These are phyloP conservation scores for Xylota segnis DNA, from an alignment of 2,888 invertebrate species.

Conservation along the genomic window DNA sequence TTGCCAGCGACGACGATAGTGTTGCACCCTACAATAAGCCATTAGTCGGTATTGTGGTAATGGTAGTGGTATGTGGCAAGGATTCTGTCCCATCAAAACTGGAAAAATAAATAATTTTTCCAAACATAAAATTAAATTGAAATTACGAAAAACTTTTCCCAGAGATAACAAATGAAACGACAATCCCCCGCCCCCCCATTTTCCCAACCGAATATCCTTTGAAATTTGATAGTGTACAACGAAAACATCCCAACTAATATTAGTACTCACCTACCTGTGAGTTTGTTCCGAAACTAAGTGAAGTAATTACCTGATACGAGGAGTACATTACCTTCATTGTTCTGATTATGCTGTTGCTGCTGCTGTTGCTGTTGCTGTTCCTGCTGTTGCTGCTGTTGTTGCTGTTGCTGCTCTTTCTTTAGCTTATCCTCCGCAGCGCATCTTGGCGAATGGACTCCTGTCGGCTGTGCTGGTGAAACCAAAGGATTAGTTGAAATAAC, in stretches of 20 bases:
- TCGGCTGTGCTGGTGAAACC: background rate
- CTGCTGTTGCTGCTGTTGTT: slow-evolving; percentile 14
- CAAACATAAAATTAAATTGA: slow-evolving; percentile 53
- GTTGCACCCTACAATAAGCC: slow-evolving; percentile 33
- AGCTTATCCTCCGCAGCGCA: background rate
- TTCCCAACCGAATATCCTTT: slow-evolving; percentile 27
- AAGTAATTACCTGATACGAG: slow-evolving; percentile 68
- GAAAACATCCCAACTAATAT: slow-evolving; percentile 40
- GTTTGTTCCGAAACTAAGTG: slow-evolving; percentile 36
- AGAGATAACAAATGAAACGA: slow-evolving; percentile 20
- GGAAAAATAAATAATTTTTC: slow-evolving; percentile 53
- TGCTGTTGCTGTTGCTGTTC: background rate
- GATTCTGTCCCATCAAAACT: slow-evolving; percentile 9
- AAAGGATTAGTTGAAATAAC: background rate
- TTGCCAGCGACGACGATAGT: slow-evolving; percentile 16
- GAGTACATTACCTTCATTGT: slow-evolving; percentile 60
- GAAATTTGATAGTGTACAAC: slow-evolving; percentile 29
- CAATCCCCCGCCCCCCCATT: too few species aligned
- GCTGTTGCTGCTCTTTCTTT: background rate
- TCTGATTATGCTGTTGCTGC: slow-evolving; percentile 17
- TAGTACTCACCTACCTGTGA: slow-evolving; percentile 38
- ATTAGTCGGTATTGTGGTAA: slow-evolving; percentile 10
- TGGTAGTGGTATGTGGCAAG: background rate
- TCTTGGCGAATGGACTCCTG: slow-evolving; percentile 26
- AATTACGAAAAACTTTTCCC: slow-evolving; percentile 52